Evolutionary conservation across 2,888 invertebrate genomes (phyloP).

Genomic region (Ichneumon xanthorius): DNA sequence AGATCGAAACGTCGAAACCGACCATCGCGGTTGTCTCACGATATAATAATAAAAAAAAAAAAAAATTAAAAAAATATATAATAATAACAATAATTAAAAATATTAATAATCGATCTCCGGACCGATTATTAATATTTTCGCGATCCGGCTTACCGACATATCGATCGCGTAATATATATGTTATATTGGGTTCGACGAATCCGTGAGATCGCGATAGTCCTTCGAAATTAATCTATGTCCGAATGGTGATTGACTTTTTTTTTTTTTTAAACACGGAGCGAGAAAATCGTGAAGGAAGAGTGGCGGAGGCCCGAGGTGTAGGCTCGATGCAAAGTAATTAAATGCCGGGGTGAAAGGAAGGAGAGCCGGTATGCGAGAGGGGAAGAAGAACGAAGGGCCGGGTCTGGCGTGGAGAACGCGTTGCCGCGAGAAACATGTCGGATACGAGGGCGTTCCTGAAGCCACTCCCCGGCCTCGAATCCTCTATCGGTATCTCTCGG

Average conservation of each 20-base stretch:
- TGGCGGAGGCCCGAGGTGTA: conserved; percentile 29
- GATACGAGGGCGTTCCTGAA: conserved; percentile 81
- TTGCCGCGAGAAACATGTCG: conserved; percentile 61
- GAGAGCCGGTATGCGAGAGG: conserved; percentile 43
- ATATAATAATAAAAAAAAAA: neutral
- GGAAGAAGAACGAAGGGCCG: conserved; percentile 63
- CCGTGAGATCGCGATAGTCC: conserved; percentile 14
- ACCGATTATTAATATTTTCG: conserved; percentile 24
- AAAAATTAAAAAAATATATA: neutral
- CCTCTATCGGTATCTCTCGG: conserved; percentile 56
- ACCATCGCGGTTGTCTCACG: conserved; percentile 45
- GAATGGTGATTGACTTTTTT: conserved; percentile 16
- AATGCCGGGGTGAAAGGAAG: conserved; percentile 71
- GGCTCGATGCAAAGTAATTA: conserved; percentile 79
- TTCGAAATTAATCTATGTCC: conserved; percentile 28
- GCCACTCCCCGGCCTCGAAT: conserved; percentile 81
- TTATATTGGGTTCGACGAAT: neutral
- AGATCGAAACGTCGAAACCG: conserved; percentile 25
- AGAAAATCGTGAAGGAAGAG: conserved; percentile 6
- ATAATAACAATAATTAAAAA: neutral
- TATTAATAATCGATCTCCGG: conserved; percentile 23
- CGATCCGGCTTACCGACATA: neutral
- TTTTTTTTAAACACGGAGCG: conserved; percentile 1
- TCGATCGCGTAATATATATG: neutral
- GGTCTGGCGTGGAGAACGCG: conserved; percentile 67